Base-by-base conservation (phyloP, 2,113 vertebrate genomes). In the Enhydra lutris region DNA sequence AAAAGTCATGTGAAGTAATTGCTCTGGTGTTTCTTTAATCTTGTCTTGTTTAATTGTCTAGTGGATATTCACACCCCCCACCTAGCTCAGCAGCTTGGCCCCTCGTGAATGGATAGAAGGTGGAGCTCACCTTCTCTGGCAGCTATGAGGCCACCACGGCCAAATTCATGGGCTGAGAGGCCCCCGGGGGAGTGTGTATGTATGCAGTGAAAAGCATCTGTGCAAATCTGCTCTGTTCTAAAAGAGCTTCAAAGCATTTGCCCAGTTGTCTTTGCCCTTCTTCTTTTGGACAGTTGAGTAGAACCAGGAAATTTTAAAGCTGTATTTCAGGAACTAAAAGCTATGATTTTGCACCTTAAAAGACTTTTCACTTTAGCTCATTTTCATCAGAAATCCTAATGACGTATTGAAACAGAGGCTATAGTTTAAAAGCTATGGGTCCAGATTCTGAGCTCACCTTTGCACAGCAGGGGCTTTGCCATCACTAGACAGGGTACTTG, bases 311-410 rank as follows among this genome's bases (percentile, higher is more conserved):
- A 88, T 59, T 86, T 57, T 87, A 95, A 94, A 89, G 71, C 67
- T 95, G 9, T 95, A 78, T 97, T 98, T 98, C 69, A 88, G 92
- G 52, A 95, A 84, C 91, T 29, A 61, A 95, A 97, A 97, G 86
- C 24, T 97, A 36, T 13, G 80, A 91, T 76, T 98, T 96, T 98
- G 59, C 95, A 98, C 96, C 95, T 97, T 91, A 97, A 93, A 18
- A 97, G 71, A 95, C 86, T 96, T 59, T 97, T 98, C 80, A 52
- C 71, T 97, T n/a, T 96, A 98, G 98, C 92, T 93, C 91, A 87
- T 96, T 97, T 98, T 97, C 69, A 36, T 91, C 94, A 95, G 96
- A 97, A 97, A 95, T 92, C 71, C 71, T 97, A 90, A 95, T 1
- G 8, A 95, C 59, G 20, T 59, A 29, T 52, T 96, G 79, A 98